Conservation (phyloP, 2,113 vertebrate species). For the Pseudolaguvia tuberculata region DNA sequence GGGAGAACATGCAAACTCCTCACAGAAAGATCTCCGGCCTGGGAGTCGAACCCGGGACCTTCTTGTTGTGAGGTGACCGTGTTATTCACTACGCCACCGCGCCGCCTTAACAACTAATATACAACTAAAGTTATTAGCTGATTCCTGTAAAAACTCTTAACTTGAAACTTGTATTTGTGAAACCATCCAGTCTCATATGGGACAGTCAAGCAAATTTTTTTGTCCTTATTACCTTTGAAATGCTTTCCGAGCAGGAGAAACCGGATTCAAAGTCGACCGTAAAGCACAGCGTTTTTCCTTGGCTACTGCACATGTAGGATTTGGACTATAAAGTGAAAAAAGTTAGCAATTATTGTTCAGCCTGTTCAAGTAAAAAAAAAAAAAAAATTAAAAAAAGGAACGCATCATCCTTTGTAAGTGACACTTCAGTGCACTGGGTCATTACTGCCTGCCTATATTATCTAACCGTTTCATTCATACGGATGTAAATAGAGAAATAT, state of each 20-base stretch:
- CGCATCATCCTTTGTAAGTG: background rate
- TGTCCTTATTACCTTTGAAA: conserved; percentile 76
- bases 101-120: too few relatives aligned
- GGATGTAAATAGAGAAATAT: conserved; percentile 40
- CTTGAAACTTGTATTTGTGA: conserved; percentile 3
- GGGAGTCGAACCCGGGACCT: too few relatives aligned
- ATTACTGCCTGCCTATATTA: conserved; percentile 22
- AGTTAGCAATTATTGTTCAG: conserved; percentile 26
- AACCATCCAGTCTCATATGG: background rate
- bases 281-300: conserved; percentile 79
- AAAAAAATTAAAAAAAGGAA: too few relatives aligned
- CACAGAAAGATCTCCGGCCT: too few relatives aligned
- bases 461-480: conserved; percentile 27
- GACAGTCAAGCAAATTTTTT: background rate
- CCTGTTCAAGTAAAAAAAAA: conserved; percentile 2
- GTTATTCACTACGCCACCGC: too few relatives aligned
- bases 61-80: too few relatives aligned
- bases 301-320: conserved; percentile 84
- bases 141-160: conserved; percentile 11
- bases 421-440: conserved; percentile 8
- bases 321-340: conserved; percentile 73
- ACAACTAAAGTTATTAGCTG: too few relatives aligned
- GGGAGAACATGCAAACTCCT: too few relatives aligned
- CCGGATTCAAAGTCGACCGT: conserved; percentile 82
- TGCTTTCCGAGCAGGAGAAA: conserved; percentile 82